Conservation (phyloP, 2,797 vertebrate genomes). For the Momotus momota region DNA sequence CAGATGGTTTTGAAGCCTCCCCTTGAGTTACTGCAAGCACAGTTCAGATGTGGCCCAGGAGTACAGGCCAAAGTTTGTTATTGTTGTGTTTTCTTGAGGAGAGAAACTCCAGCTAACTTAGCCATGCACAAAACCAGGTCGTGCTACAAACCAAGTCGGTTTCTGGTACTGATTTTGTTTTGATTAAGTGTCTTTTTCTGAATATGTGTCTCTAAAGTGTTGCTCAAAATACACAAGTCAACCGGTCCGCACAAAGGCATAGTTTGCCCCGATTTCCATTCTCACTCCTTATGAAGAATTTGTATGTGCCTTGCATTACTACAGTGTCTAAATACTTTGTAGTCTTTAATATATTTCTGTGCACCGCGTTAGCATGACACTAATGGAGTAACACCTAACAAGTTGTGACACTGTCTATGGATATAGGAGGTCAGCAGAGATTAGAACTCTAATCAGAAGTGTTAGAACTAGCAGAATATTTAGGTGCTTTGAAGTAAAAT, state of each 20-base stretch:
- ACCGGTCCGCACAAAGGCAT: neutral
- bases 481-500: neutral
- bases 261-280: neutral
- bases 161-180: conserved; percentile 21
- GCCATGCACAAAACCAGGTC: neutral
- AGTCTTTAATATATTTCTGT: neutral
- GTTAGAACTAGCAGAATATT: neutral
- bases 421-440: neutral
- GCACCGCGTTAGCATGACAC: accelerated
- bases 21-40: neutral
- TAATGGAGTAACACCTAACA: neutral
- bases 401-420: neutral
- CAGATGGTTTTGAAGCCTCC: neutral
- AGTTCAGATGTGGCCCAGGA: neutral
- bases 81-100: neutral
- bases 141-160: neutral
- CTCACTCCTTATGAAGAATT: neutral
- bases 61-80: neutral
- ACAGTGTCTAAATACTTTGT: neutral
- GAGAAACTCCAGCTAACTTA: neutral
- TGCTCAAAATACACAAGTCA: neutral
- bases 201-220: neutral
- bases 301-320: neutral
- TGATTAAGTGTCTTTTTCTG: neutral
- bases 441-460: neutral